Base-by-base conservation (phyloP, 1,140 invertebrate genomes). In the Aphaenogaster rudis region DNA sequence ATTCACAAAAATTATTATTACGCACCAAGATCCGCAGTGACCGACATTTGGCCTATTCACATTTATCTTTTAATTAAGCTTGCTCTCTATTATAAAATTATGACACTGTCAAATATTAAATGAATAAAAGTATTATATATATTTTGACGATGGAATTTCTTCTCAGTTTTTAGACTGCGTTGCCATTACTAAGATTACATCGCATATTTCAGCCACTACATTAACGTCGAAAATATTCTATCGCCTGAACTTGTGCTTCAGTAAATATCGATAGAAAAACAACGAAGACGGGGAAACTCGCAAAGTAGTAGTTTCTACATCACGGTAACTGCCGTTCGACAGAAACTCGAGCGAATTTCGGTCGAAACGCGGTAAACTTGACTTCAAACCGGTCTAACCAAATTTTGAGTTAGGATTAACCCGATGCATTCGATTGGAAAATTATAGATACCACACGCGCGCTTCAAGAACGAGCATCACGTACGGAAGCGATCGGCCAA, bases 201-300 rank as follows among this genome's bases (percentile, higher is more conserved):
- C 63, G 36, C 78, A 52, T 80, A 66, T 36, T 50, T 66, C 63
- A 80, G 52, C 78, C 78, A 17, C 48, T 80, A 54, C 48, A 69
- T 80, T 80, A 67, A 45, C 63, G 63, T 42, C n/a, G 7, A 80
- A 42, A 80, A 67, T 80, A 67, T 80, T 67, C 48, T 69, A 50
- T 42, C 63, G 78, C 36, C 17, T 9, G n/a, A 69, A 80, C 63
- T 80, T 80, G 48, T 8, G 36, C 61, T 11, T 54, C 33, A 15
- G 36, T 67, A 80, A 80, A 80, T 80, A 80, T 80, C 63, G 48
- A 67, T 67, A 48, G 17, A 52, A 80, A 80, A 80, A 80, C 78
- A 67, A 80, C 59, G 42, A 52, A 67, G 33, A 54, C 28, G 21
- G 17, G 39, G 36, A 42, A 80, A 80, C 33, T 80, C n/a, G 48